Percentiles rank a stretch among this genome's conserved stretches.
phyloP scores from a whole-genome alignment of 2,888 invertebrate genomes.

The Teleogryllus oceanicus region DNA sequence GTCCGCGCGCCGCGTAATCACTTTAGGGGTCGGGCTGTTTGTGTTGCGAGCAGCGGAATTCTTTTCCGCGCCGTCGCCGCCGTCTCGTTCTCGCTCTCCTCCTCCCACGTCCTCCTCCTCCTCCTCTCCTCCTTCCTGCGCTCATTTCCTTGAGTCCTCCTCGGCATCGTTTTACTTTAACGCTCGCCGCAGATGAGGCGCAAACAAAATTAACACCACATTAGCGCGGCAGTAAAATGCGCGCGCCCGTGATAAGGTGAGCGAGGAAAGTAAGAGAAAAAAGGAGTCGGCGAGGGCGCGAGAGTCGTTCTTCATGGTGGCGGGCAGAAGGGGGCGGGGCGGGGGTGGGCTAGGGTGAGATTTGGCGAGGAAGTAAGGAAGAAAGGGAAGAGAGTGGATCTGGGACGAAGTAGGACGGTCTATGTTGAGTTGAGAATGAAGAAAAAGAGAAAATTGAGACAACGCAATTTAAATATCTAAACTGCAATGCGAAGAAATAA shows the following conservation, averaged over 20 bases:
- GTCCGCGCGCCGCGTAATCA: background rate
- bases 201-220: slow-evolving; percentile 18
- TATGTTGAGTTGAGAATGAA: no score
- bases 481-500: no score
- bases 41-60: background rate
- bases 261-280: background rate
- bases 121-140: background rate
- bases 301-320: background rate
- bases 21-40: background rate
- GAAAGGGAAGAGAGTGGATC: no score
- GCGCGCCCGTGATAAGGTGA: background rate
- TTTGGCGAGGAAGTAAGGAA: no score
- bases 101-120: background rate
- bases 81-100: background rate
- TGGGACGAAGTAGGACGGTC: no score
- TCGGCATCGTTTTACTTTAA: background rate
- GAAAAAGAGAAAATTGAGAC: no score
- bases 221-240: slow-evolving; percentile 9
- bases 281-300: background rate
- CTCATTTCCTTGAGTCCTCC: background rate
- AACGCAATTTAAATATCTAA: no score
- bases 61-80: background rate
- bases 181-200: slow-evolving; percentile 8
- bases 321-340: background rate
- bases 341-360: background rate